Evolutionary conservation across 2,888 invertebrate genomes (phyloP).

Genomic region (Elysia crispata): DNA sequence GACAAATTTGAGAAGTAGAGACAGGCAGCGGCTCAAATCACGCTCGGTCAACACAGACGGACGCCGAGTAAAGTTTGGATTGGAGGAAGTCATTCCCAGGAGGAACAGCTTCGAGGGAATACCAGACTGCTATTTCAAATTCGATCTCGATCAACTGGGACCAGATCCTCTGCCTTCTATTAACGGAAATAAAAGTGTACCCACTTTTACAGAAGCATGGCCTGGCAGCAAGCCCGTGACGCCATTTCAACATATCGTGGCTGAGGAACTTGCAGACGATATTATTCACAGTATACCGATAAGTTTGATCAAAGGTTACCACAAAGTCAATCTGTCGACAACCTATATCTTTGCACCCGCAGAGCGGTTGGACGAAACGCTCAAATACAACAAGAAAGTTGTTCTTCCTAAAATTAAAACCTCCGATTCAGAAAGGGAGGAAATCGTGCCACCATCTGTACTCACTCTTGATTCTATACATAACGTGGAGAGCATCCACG

Average conservation of each 20-base stretch:
- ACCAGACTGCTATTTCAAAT: neutral
- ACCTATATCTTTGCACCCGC: conserved; percentile 30
- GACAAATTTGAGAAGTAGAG: neutral
- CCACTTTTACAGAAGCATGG: neutral
- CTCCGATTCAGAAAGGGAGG: neutral
- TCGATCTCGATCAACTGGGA: neutral
- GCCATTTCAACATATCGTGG: conserved; percentile 6
- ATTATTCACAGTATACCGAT: neutral
- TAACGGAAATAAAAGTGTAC: neutral
- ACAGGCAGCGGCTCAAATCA: neutral
- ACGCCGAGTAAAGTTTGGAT: neutral
- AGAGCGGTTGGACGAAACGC: conserved; percentile 18
- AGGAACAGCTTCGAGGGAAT: neutral
- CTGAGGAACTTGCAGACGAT: neutral
- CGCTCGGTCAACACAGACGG: neutral
- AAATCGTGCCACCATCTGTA: neutral
- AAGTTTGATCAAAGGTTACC: conserved; percentile 24
- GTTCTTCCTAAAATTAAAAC: conserved; percentile 10
- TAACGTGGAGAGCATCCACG: neutral
- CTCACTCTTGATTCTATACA: neutral
- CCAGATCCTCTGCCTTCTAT: conserved; percentile 5
- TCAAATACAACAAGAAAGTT: conserved; percentile 25
- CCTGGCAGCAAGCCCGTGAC: neutral
- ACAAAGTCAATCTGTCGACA: conserved; percentile 27
- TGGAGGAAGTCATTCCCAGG: neutral